These are phyloP conservation scores for Bucco capensis DNA, from an alignment of 2,113 vertebrate species.

Conservation along the genomic window DNA sequence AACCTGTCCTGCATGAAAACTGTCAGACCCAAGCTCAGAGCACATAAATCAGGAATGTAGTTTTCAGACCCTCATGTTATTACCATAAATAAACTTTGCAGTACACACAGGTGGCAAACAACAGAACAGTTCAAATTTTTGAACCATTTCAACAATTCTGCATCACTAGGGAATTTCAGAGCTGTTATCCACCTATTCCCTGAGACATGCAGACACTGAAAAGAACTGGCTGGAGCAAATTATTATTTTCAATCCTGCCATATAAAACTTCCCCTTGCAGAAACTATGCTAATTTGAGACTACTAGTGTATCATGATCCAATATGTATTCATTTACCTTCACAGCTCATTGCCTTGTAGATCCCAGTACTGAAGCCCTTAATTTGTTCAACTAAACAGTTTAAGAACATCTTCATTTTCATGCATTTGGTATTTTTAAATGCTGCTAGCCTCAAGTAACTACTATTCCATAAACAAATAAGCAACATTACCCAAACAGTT, in stretches of 20 bases:
- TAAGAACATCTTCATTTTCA: neutral
- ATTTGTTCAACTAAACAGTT: constrained; percentile 5
- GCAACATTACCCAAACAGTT: neutral
- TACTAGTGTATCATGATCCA: neutral
- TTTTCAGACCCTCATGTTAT: too few relatives aligned
- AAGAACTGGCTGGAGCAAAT: neutral
- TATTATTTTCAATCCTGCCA: neutral
- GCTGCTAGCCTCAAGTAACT: neutral
- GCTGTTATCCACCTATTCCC: too few relatives aligned
- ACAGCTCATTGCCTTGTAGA: neutral
- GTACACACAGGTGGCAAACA: too few relatives aligned
- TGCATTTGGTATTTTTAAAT: neutral
- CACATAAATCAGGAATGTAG: too few relatives aligned
- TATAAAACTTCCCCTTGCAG: neutral
- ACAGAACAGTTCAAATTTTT: too few relatives aligned
- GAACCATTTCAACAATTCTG: too few relatives aligned
- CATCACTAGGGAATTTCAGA: too few relatives aligned
- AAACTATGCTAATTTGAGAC: neutral
- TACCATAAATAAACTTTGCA: too few relatives aligned
- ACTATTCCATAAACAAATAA: neutral
- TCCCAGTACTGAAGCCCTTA: neutral
- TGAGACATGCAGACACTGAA: neutral
- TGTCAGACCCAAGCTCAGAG: too few relatives aligned
- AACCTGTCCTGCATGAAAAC: too few relatives aligned
- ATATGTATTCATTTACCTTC: neutral